Conservation (phyloP, 2,888 invertebrate genomes). For the Aproaerema taeniolella region DNA sequence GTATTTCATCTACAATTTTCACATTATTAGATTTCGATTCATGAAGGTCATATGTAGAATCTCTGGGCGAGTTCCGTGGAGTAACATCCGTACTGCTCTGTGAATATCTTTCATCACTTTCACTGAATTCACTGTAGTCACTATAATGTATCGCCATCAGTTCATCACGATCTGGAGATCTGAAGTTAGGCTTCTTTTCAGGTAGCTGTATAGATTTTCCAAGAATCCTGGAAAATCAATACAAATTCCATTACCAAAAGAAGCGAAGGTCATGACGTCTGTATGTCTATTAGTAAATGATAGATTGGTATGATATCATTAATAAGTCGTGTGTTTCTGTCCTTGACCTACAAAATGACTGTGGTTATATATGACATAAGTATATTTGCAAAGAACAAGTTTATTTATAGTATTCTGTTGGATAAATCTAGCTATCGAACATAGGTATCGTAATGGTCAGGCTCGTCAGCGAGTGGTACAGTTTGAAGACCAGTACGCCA, state of each 20-base stretch:
- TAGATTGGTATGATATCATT: background rate
- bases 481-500: too few relatives aligned
- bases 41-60: conserved; percentile 34
- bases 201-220: conserved; percentile 56
- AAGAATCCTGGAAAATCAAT: conserved; percentile 51
- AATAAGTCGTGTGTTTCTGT: too few relatives aligned
- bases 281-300: background rate
- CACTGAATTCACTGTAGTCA: conserved; percentile 60
- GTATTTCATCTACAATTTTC: conserved; percentile 20
- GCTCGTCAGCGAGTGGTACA: too few relatives aligned
- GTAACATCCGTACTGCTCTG: conserved; percentile 67
- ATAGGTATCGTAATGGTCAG: too few relatives aligned
- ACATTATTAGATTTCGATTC: conserved; percentile 39
- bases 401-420: too few relatives aligned
- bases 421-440: too few relatives aligned
- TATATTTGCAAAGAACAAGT: too few relatives aligned
- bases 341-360: too few relatives aligned
- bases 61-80: conserved; percentile 62
- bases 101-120: conserved; percentile 62
- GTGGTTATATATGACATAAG: too few relatives aligned
- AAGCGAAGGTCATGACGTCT: conserved; percentile 7
- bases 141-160: conserved; percentile 65
- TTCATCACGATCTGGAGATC: conserved; percentile 62
- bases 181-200: conserved; percentile 44
- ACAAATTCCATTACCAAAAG: conserved; percentile 12